phyloP scores from a whole-genome alignment of 1,140 invertebrate species.

The Drosophila kohkoa region DNA sequence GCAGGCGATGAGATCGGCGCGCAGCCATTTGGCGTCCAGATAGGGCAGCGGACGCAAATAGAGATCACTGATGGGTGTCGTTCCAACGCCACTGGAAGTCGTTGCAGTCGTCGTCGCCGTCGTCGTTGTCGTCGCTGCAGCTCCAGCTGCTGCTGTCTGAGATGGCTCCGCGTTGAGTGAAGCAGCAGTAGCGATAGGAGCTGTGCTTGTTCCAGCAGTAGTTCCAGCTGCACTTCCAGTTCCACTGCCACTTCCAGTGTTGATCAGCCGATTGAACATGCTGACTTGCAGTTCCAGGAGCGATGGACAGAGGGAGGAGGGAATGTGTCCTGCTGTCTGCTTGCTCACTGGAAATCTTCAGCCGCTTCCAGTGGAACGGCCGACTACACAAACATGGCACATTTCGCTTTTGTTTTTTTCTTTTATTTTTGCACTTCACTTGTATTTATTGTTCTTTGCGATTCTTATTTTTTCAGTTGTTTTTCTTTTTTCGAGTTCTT shows the following conservation, averaged over 20 bases:
- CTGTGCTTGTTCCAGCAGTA: not conserved
- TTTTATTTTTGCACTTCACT: not conserved
- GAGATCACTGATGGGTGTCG: slow-evolving; percentile 57
- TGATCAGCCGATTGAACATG: slow-evolving; percentile 59
- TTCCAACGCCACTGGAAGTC: not conserved
- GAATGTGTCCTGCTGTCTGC: slow-evolving; percentile 11
- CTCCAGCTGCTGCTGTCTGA: not conserved
- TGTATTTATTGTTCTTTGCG: slow-evolving; percentile 1
- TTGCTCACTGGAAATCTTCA: slow-evolving; percentile 4
- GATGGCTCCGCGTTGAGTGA: not conserved
- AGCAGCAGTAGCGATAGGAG: not conserved
- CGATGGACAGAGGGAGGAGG: not conserved
- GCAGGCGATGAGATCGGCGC: slow-evolving; percentile 81
- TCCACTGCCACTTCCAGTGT: slow-evolving; percentile 23
- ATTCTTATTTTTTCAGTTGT: slow-evolving; percentile 3
- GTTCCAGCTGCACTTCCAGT: slow-evolving; percentile 31
- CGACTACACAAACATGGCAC: slow-evolving; percentile 36
- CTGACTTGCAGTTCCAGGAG: not conserved
- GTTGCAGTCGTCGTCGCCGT: not conserved
- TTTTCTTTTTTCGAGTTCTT: slow-evolving; percentile 8
- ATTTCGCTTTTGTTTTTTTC: not conserved
- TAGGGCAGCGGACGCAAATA: slow-evolving; percentile 79
- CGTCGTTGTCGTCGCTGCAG: slow-evolving; percentile 6
- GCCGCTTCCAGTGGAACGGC: slow-evolving; percentile 6
- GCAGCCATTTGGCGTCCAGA: slow-evolving; percentile 81